phyloP scores from a whole-genome alignment of 2,113 vertebrate species.

The Sterrhoptilus dennistouni region DNA sequence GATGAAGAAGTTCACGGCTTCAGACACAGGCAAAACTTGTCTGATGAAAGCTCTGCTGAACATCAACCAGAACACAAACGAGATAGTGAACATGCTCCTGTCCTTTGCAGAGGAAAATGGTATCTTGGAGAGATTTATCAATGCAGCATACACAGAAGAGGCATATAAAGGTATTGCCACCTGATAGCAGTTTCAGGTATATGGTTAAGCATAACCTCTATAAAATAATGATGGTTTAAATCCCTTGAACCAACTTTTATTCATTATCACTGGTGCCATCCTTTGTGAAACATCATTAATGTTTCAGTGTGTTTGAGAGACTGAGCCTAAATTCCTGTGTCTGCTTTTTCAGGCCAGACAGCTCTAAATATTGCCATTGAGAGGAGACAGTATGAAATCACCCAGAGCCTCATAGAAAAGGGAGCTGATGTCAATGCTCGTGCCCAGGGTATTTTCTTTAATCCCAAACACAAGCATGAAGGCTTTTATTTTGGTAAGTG shows the following conservation, averaged over 20 bases:
- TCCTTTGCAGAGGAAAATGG: conserved; percentile 74
- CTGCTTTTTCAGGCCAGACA: conserved; percentile 74
- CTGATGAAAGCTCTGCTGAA: conserved; percentile 84
- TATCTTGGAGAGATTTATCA: conserved; percentile 76
- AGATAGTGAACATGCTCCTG: conserved; percentile 67
- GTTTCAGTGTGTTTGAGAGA: not conserved
- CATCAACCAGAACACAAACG: conserved; percentile 76
- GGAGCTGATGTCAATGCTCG: conserved; percentile 79
- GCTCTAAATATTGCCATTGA: conserved; percentile 82
- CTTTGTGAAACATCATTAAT: not conserved
- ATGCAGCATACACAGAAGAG: conserved; percentile 80
- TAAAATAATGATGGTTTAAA: not conserved
- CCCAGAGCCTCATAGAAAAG: conserved; percentile 73
- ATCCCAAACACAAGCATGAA: conserved; percentile 79
- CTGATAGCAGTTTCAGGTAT: not conserved
- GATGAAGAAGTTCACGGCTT: conserved; percentile 78
- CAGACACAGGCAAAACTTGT: conserved; percentile 80
- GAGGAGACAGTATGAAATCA: conserved; percentile 76
- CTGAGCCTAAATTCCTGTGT: not conserved
- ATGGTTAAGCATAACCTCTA: not conserved
- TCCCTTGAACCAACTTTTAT: not conserved
- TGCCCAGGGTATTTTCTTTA: conserved; percentile 81
- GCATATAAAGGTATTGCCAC: conserved; percentile 76
- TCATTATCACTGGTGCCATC: not conserved
- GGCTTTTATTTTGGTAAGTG: conserved; percentile 84